Evolutionary conservation across 2,888 invertebrate genomes (phyloP).

Genomic region (Exocentrus adspersus): DNA sequence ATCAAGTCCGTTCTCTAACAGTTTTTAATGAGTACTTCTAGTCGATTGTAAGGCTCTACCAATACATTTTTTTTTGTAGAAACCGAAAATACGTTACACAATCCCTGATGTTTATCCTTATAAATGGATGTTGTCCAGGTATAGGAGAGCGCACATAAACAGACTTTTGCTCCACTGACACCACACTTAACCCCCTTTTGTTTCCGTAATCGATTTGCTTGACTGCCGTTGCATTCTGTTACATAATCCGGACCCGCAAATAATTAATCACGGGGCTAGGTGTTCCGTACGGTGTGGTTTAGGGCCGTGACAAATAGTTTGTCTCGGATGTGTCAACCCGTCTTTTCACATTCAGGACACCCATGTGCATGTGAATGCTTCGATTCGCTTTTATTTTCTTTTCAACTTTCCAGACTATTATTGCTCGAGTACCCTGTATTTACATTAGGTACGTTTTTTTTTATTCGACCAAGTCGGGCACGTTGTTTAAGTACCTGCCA

Average conservation of each 20-base stretch:
- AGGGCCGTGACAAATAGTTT: constrained; percentile 60
- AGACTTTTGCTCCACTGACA: constrained; percentile 34
- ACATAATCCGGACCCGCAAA: constrained; percentile 57
- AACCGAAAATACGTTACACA: constrained; percentile 32
- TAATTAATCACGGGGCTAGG: constrained; percentile 58
- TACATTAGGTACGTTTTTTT: too few relatives aligned
- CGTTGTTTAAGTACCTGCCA: too few relatives aligned
- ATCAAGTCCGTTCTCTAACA: too few relatives aligned
- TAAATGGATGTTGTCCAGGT: constrained; percentile 35
- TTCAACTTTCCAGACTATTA: too few relatives aligned
- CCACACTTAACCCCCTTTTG: constrained; percentile 56
- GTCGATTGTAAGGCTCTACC: too few relatives aligned
- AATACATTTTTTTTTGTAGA: too few relatives aligned
- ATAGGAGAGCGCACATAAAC: constrained; percentile 33
- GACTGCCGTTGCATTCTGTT: constrained; percentile 52
- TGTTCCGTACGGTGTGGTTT: constrained; percentile 56
- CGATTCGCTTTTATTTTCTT: constrained; percentile 25
- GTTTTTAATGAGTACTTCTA: too few relatives aligned
- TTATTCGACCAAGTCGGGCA: too few relatives aligned
- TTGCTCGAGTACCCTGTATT: constrained; percentile 36
- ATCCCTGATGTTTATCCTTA: constrained; percentile 35
- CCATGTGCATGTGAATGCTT: too few relatives aligned
- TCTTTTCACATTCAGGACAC: too few relatives aligned
- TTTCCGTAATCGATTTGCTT: constrained; percentile 53
- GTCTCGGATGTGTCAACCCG: constrained; percentile 59